Base-by-base conservation (phyloP, 1,140 invertebrate species). In the Monomorium pharaonis region DNA sequence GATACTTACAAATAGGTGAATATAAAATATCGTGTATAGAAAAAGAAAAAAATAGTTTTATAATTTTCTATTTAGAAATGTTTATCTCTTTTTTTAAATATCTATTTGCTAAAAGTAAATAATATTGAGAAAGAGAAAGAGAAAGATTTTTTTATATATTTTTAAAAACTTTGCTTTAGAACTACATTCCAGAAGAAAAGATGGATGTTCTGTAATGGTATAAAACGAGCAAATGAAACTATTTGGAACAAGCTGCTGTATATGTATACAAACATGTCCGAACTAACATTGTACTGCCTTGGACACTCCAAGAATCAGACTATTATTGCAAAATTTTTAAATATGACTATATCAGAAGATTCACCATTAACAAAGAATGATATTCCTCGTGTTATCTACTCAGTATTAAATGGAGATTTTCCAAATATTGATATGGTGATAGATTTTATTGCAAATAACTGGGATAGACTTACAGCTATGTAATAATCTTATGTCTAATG, bases 251-350 rank as follows among this genome's bases (percentile, higher is more conserved):
- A 65, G 21, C 2, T 72, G 10, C 47, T 72, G 0, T 58, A 72
- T 30, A 21, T 58, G 37, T 67, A 60, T 18, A 18, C 7, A 4
- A 56, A 69, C 1, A 42, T 69, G 21, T 54, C 33, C 12, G 47
- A 44, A 24, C 30, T 21, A 7, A 54, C 49, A 12, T 10, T 60
- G 7, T 10, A 24, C 9, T 58, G 37, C 6, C 49, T 86, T 10
- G 47, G 58, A 37, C 12, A 18, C 0, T 69, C 80, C 3, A 54
- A 62, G 12, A 62, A 86, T 12, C 9, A 7, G 16, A 67, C 21
- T 33, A 54, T 84, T 49, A 47, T 86, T 1, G 27, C 60, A 5
- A 84, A 69, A 44, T 76, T 69, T 42, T 30, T 86, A 49, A 84
- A 84, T n/a, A 51, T 42, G 30, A 54, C 51, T 2, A 69, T 84